Evolutionary conservation across 2,113 vertebrate species (phyloP), one percentile per base, ranked within the genome.

Genomic region (Marmota monax): DNA sequence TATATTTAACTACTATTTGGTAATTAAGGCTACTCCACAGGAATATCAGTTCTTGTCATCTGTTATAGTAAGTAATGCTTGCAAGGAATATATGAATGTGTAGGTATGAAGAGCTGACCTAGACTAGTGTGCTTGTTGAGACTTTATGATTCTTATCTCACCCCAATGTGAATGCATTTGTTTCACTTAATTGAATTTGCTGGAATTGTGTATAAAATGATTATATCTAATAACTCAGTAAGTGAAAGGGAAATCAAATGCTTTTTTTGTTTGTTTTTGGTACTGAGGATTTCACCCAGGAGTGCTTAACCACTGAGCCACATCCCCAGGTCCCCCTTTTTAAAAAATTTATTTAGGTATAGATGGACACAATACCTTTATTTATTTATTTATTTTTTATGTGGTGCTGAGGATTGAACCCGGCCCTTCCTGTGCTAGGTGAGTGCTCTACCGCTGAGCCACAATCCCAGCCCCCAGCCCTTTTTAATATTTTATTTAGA

Each of bases 101-200:
- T 74, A 92, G 18, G 10, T 84, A 37, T 84, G 63, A 88, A 87
- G 53, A 25, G 11, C 63, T 90, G 53, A 34, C 32, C 5, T 93
- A 86, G n/a, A 34, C 90, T 82, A 32, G 22, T 87, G 37, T 90
- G 20, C 18, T 74, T 83, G 9, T 85, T 76, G 76, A 53, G 39
- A 84, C 16, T 89, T 88, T 7, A 18, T 4, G 39, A 65, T 70
- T 73, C 90, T 13, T 4, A 29, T 76, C 45, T 87, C 87, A 8
- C 12, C 12, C 39, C 23, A 22, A 0, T 90, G 5, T 91, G 85
- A 76, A 86, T 93, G 22, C 11, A 27, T 84, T 95, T 84, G n/a
- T 79, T 94, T 27, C 84, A 93, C 61, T 70, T 74, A 32, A 78
- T 90, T 87, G 69, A 80, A 78, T 87, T 96, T 92, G 32, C 39